Evolutionary conservation across 1,140 invertebrate species (phyloP), one percentile per base, ranked within the genome.

Genomic region (Panulirus ornatus): DNA sequence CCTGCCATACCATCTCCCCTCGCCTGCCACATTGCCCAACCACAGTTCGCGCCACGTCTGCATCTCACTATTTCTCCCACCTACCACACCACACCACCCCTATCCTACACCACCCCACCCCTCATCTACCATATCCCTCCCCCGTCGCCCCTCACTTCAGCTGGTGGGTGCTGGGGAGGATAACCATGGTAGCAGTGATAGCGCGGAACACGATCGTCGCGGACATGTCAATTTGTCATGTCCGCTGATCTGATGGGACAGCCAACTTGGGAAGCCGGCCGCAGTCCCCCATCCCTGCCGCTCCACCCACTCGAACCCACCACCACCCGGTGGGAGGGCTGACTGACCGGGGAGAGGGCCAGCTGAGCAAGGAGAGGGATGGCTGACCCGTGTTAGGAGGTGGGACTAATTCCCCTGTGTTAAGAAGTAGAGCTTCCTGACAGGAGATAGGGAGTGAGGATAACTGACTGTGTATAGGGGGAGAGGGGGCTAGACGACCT

Each of bases 181-280:
- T 70, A 44, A 47, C 54, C 63, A 30, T 14, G 70, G 83, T 75
- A 70, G 70, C 66, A 71, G 70, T 75, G 83, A 85, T 85, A 73
- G 83, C 71, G 44, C n/a, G 36, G 83, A 40, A 85, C 83, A 75
- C 66, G n/a, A 73, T 73, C 42, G 70, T 47, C 42, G 66, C 38
- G 34, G 70, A 84, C 82, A 84, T 70, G 63, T 85, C 83, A 85
- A 85, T 85, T 85, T 85, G 83, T 85, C 83, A 85, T 85, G 83
- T 51, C 83, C 83, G 16, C 27, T 51, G 27, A 85, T 85, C 83
- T 75, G 83, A 85, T 85, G 83, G 47, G 42, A 85, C 83, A 85
- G 42, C 83, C 70, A 85, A 85, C 83, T 85, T 85, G 83, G 83
- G 44, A 73, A 51, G 27, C 47, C n/a, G n/a, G 19, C 70, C 70